A percentile compares a stretch with the other conserved stretches of the same genome.
phyloP scores from a whole-genome alignment of 2,888 invertebrate species.

The Hyles lineata region DNA sequence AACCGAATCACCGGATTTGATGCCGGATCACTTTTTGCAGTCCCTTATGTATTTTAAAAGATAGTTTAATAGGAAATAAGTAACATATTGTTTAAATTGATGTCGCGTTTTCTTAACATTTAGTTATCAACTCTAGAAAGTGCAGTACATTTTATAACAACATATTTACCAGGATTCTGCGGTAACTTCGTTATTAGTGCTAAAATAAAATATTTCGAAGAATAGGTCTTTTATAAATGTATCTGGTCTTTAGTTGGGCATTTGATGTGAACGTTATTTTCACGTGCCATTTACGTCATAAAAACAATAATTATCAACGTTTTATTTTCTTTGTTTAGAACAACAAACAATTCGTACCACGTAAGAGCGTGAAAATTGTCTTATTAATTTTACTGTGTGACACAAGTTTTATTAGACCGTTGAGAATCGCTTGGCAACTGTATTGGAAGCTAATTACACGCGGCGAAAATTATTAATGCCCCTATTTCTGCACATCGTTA shows the following conservation, averaged over 20 bases:
- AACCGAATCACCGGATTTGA: conserved; percentile 25
- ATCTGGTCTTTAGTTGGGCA: too few relatives aligned
- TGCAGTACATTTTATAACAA: too few relatives aligned
- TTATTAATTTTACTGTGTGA: conserved; percentile 22
- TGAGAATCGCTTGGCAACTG: conserved; percentile 21
- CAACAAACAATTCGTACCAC: background rate
- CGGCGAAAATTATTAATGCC: conserved; percentile 7
- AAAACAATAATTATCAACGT: background rate
- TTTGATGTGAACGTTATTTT: too few relatives aligned
- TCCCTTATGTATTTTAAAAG: conserved; percentile 5
- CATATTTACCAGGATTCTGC: too few relatives aligned
- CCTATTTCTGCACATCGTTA: conserved; percentile 15
- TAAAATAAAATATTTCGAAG: too few relatives aligned
- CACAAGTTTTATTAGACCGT: conserved; percentile 18
- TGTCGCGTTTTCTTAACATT: too few relatives aligned
- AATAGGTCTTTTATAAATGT: too few relatives aligned
- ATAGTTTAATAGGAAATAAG: background rate
- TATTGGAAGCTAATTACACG: conserved; percentile 18
- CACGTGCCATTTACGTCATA: too few relatives aligned
- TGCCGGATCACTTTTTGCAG: conserved; percentile 15
- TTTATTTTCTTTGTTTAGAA: background rate
- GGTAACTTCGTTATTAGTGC: too few relatives aligned
- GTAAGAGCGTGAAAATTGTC: background rate
- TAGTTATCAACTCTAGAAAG: too few relatives aligned
- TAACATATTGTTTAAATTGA: too few relatives aligned